These are phyloP conservation scores for Perodicticus potto DNA, from an alignment of 2,797 vertebrate genomes.

Conservation along the genomic window DNA sequence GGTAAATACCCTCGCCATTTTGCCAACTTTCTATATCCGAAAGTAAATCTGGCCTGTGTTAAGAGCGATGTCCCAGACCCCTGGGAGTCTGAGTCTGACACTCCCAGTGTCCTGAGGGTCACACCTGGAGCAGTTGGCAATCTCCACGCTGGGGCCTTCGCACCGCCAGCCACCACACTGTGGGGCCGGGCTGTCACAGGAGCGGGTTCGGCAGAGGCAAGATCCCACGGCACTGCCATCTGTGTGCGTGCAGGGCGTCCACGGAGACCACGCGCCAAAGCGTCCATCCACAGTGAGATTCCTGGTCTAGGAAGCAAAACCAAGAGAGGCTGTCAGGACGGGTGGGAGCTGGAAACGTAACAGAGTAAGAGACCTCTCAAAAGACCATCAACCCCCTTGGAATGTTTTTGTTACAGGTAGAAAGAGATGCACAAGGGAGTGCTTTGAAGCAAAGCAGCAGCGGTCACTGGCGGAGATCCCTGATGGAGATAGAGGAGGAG, in stretches of 20 bases:
- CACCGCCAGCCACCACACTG: conserved; percentile 95
- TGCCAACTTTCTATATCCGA: not conserved
- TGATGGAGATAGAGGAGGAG: no score
- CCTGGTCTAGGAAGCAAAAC: conserved; percentile 89
- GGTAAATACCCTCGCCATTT: not conserved
- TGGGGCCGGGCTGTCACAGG: conserved; percentile 94
- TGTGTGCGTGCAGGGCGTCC: conserved; percentile 93
- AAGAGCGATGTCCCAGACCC: rapidly evolving
- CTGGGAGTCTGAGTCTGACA: no score
- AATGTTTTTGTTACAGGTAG: not conserved
- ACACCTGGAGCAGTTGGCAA: conserved; percentile 98
- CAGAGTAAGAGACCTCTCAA: rapidly evolving
- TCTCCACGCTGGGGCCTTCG: conserved; percentile 94
- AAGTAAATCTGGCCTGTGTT: rapidly evolving
- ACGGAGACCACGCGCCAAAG: conserved; percentile 94
- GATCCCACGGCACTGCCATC: conserved; percentile 91
- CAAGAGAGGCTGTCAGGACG: not conserved
- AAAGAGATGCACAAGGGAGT: rapidly evolving
- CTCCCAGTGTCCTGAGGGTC: rapidly evolving
- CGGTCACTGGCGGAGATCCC: rapidly evolving
- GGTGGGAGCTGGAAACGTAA: not conserved
- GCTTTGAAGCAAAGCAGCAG: not conserved
- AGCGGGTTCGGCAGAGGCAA: conserved; percentile 94
- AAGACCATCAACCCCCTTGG: not conserved
- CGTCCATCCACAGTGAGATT: conserved; percentile 96